Percentiles rank a stretch among this genome's conserved stretches.
Evolutionary conservation across 2,113 vertebrate genomes (phyloP).

Genomic region (Epinephelus fuscoguttatus): DNA sequence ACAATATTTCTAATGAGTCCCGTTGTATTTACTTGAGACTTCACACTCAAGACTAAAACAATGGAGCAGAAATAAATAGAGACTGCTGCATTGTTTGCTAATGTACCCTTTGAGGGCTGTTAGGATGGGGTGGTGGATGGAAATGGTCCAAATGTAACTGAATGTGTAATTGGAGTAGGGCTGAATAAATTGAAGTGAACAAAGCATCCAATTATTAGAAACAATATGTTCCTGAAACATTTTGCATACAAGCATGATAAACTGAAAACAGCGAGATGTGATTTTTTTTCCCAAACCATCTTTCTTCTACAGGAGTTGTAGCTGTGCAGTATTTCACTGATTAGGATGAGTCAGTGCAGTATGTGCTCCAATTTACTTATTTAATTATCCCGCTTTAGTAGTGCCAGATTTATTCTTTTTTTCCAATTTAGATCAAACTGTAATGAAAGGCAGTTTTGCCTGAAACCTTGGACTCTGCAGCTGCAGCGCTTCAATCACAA

Average conservation of each 20-base stretch:
- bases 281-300: background rate
- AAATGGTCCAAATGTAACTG: slow-evolving; percentile 34
- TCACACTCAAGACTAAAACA: slow-evolving; percentile 16
- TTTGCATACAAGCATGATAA: background rate
- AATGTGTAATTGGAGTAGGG: slow-evolving; percentile 31
- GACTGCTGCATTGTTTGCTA: slow-evolving; percentile 33
- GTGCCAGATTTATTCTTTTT: slow-evolving; percentile 2
- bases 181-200: slow-evolving; percentile 31
- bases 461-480: background rate
- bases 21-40: slow-evolving; percentile 16
- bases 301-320: background rate
- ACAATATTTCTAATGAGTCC: slow-evolving; percentile 18
- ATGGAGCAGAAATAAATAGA: slow-evolving; percentile 12
- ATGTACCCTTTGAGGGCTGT: slow-evolving; percentile 35
- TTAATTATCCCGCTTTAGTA: slow-evolving; percentile 1
- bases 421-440: slow-evolving; percentile 26
- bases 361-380: background rate
- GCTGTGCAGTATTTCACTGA: slow-evolving; percentile 12
- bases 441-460: background rate
- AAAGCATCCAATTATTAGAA: slow-evolving; percentile 26
- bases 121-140: slow-evolving; percentile 26
- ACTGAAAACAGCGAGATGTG: background rate
- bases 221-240: slow-evolving; percentile 18
- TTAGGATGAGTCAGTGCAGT: background rate
- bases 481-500: slow-evolving; percentile 6